Percentiles rank a stretch among this genome's conserved stretches.
Evolutionary conservation across 2,888 invertebrate genomes (phyloP).

Genomic region (Cephus sareptanus): DNA sequence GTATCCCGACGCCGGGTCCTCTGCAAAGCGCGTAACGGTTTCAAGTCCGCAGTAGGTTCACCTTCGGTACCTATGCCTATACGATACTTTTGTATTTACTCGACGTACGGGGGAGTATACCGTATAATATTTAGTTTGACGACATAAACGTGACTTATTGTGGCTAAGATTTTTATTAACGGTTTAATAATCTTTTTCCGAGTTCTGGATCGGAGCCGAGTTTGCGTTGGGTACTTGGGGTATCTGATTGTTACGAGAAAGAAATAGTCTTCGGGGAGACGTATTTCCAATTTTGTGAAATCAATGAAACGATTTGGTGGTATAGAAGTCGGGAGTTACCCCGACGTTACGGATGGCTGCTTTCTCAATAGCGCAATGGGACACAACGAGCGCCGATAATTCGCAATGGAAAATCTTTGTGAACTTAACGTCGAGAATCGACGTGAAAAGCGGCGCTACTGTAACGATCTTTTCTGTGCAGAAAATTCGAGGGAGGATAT

Average conservation of each 20-base stretch:
- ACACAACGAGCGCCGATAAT: not conserved
- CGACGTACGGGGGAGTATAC: not conserved
- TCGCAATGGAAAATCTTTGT: conserved; percentile 1
- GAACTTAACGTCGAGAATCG: not conserved
- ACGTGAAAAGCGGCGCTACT: not conserved
- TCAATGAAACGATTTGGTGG: not conserved
- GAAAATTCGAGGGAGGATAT: conserved; percentile 1
- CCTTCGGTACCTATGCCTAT: not conserved
- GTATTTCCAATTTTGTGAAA: not conserved
- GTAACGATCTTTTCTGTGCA: conserved; percentile 5
- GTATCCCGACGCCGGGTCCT: not conserved
- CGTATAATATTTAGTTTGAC: not conserved
- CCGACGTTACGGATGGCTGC: not conserved
- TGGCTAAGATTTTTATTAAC: not conserved
- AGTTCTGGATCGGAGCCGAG: not conserved
- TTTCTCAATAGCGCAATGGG: not conserved
- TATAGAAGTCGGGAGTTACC: not conserved
- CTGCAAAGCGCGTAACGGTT: not conserved
- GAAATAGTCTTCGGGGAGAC: not conserved
- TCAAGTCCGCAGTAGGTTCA: not conserved
- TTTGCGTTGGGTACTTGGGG: not conserved
- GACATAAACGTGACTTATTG: not conserved
- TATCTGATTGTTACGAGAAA: not conserved
- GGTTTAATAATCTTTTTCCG: not conserved
- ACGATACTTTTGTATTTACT: not conserved